Evolutionary conservation across 2,888 invertebrate genomes (phyloP), one percentile per base, ranked within the genome.

Genomic region (Protodeltote pygarga): DNA sequence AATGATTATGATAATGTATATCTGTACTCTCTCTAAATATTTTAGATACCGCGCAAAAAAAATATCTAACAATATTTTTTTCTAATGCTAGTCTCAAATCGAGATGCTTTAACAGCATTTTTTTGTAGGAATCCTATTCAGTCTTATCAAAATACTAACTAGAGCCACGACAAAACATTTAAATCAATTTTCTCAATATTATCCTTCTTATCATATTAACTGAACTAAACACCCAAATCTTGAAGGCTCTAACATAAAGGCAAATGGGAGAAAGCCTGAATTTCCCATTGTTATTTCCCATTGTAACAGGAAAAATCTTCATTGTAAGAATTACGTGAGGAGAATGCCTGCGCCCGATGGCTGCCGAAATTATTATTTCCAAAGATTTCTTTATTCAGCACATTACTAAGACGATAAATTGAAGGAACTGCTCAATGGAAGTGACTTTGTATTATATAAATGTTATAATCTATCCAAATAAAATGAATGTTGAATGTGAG

Each of bases 281-380:
- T 75, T 77, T 75, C 69, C 77, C 71, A 79, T 81, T 80, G 79
- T 79, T 75, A 61, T 54, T n/a, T n/a, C n/a, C n/a, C n/a, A n/a
- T n/a, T n/a, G n/a, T n/a, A n/a, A n/a, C 53, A 65, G 63, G 72
- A 78, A 83, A 84, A 84, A 83, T 76, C 64, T 71, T 81, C 79
- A 84, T 86, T 87, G 85, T 85, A 73, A 78, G 74, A 76, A 79
- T 67, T 81, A 85, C 84, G 87, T 85, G 87, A 74, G 73, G 48
- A 23, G 81, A 81, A 81, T 85, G 73, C 65, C 76, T 79, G 80
- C 57, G 74, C 64, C 54, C 68, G 77, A 79, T 79, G 77, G 79
- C 58, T 75, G 65, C 71, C 71, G 55, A 75, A 85, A 85, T 85
- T 84, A 87, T 84, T 82, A 83, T 81, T 80, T 77, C 71, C 47